Percentiles rank a stretch among this genome's conserved stretches.
These are phyloP conservation scores for Thyatira batis DNA, from an alignment of 2,888 invertebrate genomes.

Conservation along the genomic window DNA sequence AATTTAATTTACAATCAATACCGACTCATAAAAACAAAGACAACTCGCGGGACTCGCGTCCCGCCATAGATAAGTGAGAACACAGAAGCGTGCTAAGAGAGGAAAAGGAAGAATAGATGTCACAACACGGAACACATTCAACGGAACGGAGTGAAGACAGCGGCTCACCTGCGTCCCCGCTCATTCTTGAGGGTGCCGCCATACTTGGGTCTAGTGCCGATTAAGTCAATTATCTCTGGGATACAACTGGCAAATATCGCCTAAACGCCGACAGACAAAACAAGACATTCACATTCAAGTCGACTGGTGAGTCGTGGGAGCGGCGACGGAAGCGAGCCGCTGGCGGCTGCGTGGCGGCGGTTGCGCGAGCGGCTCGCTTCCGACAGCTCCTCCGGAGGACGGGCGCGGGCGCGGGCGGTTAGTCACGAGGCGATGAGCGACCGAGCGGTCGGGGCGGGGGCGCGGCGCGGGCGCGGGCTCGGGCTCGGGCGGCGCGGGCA, in stretches of 20 bases:
- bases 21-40: constrained; percentile 79
- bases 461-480: constrained; percentile 30
- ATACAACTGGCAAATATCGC: constrained; percentile 99
- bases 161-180: constrained; percentile 99
- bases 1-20: constrained; percentile 79
- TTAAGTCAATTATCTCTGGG: constrained; percentile 99
- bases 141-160: constrained; percentile 83
- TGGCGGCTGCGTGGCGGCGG: constrained; percentile 31
- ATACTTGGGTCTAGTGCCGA: constrained; percentile 99
- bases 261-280: constrained; percentile 88
- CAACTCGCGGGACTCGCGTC: constrained; percentile 78
- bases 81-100: constrained; percentile 84
- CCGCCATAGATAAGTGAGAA: constrained; percentile 81
- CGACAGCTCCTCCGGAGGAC: constrained; percentile 23
- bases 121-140: constrained; percentile 84
- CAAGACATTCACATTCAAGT: constrained; percentile 82
- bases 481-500: constrained; percentile 66
- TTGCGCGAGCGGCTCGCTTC: constrained; percentile 34
- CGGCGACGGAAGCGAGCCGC: constrained; percentile 51
- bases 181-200: constrained; percentile 99
- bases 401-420: constrained; percentile 28
- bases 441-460: constrained; percentile 24
- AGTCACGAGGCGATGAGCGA: constrained; percentile 20
- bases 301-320: constrained; percentile 53
- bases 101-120: constrained; percentile 80